Conservation (phyloP, 2,888 invertebrate species). For the Lypha dubia region DNA sequence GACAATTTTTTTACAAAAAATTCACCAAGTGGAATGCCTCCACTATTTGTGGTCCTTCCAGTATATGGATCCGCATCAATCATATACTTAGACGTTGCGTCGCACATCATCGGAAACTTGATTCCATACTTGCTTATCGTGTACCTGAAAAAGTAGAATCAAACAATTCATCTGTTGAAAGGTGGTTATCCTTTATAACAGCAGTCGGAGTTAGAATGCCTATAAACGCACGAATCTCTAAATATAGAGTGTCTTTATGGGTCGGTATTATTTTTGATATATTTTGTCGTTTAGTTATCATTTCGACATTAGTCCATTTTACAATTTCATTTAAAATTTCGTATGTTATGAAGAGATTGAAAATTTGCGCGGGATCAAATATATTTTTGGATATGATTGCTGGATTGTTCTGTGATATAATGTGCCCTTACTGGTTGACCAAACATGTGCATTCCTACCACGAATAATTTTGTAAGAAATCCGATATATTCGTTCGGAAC, state of each 20-base stretch:
- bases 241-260: background rate
- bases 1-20: constrained; percentile 62
- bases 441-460: constrained; percentile 6
- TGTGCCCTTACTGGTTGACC: constrained; percentile 15
- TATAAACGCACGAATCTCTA: constrained; percentile 3
- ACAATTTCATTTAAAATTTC: constrained; percentile 18
- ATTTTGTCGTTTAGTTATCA: background rate
- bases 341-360: constrained; percentile 12
- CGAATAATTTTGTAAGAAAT: constrained; percentile 5
- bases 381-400: constrained; percentile 4
- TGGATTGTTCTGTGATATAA: constrained; percentile 12
- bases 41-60: too few relatives aligned
- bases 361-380: constrained; percentile 5
- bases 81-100: too few relatives aligned
- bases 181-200: constrained; percentile 7
- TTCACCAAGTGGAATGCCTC: constrained; percentile 26
- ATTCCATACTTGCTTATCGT: constrained; percentile 52
- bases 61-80: constrained; percentile 46
- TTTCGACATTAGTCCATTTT: constrained; percentile 21
- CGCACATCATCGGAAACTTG: constrained; percentile 31
- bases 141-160: background rate
- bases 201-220: constrained; percentile 16
- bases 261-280: background rate
- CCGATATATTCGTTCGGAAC: constrained; percentile 7
- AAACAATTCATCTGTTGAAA: constrained; percentile 7